A percentile compares a stretch with the other conserved stretches of the same genome.
Evolutionary conservation across 2,888 invertebrate genomes (phyloP).

Genomic region (Lydus trimaculatus): DNA sequence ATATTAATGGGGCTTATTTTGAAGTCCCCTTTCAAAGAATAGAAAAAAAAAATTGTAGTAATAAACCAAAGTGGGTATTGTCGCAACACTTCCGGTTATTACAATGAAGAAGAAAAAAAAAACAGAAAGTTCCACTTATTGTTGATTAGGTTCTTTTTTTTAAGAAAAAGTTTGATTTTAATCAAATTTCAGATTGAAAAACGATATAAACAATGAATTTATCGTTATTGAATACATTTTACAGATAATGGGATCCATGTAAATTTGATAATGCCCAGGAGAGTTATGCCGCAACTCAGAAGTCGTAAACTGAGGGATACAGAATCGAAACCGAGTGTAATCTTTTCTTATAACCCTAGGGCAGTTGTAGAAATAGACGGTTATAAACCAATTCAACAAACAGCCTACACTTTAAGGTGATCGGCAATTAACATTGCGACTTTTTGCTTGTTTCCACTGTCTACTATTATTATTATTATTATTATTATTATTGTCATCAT

Average conservation of each 20-base stretch:
- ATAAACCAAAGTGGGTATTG: background rate
- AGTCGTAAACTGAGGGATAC: conserved; percentile 36
- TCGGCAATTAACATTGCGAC: conserved; percentile 16
- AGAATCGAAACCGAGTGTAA: conserved; percentile 46
- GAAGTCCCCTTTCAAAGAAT: background rate
- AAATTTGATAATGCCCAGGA: conserved; percentile 19
- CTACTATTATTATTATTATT: background rate
- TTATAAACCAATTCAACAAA: conserved; percentile 22
- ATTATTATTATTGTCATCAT: background rate
- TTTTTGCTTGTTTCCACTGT: background rate
- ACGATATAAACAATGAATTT: conserved; percentile 7
- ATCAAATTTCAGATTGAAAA: conserved; percentile 1
- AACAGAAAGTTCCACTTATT: conserved; percentile 3
- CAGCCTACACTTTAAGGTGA: conserved; percentile 17
- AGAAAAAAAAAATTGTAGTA: background rate
- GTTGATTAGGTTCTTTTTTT: conserved; percentile 7
- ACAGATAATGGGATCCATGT: conserved; percentile 7
- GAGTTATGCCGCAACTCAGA: conserved; percentile 14
- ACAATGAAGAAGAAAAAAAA: background rate
- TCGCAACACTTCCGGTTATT: background rate
- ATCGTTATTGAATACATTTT: conserved; percentile 10
- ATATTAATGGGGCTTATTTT: conserved; percentile 37
- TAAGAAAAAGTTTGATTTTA: background rate
- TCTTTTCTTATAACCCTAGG: conserved; percentile 35
- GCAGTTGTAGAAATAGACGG: conserved; percentile 8